These are phyloP conservation scores for Sphenodon punctatus DNA, from an alignment of 2,797 vertebrate genomes.

Conservation along the genomic window DNA sequence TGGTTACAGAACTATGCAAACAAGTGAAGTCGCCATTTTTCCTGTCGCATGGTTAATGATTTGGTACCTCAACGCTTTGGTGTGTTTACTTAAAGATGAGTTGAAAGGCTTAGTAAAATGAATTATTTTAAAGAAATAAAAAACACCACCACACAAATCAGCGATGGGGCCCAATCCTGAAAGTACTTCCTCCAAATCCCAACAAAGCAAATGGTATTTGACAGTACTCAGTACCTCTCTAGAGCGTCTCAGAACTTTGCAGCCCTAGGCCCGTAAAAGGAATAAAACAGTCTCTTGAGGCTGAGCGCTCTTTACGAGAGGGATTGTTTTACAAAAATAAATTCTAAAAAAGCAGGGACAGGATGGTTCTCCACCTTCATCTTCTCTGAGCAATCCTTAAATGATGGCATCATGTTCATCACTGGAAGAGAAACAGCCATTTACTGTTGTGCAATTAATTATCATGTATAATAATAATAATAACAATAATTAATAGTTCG, in stretches of 20 bases:
- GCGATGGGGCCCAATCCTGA: no score
- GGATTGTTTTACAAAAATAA: constrained; percentile 19
- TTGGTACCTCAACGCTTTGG: neutral
- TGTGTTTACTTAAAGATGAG: neutral
- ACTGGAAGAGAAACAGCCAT: constrained; percentile 70
- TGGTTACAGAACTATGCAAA: no score
- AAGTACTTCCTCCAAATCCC: no score
- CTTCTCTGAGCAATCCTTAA: constrained; percentile 63
- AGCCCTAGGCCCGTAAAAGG: neutral
- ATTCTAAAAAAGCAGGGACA: constrained; percentile 21
- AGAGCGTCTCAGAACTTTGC: constrained; percentile 4
- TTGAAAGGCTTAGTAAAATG: no score
- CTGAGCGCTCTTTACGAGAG: constrained; percentile 22
- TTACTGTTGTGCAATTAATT: constrained; percentile 32
- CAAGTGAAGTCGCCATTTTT: no score
- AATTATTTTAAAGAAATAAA: no score
- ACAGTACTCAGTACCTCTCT: neutral
- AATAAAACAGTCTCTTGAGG: neutral
- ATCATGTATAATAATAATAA: neutral
- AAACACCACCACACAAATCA: no score
- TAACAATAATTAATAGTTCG: no score
- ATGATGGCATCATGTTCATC: constrained; percentile 86
- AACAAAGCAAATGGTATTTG: no score
- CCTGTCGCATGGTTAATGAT: no score
- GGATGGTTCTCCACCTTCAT: neutral